Percentiles rank a stretch among this genome's conserved stretches.
phyloP scores from a whole-genome alignment of 2,797 vertebrate genomes.

The Phataginus tetradactyla region DNA sequence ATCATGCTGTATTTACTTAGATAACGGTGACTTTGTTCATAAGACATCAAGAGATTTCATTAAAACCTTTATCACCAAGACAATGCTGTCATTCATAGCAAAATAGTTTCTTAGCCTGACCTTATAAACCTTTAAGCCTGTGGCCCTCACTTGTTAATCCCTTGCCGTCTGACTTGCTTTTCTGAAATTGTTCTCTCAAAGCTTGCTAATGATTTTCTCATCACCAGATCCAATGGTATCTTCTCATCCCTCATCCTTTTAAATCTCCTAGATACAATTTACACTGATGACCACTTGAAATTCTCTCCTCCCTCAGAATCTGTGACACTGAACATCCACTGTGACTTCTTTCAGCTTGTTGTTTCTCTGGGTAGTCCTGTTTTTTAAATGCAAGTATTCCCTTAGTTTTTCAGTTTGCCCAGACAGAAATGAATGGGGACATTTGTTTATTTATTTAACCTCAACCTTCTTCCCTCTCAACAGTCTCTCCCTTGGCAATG shows the following conservation, averaged over 20 bases:
- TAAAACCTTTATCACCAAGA: slow-evolving; percentile 16
- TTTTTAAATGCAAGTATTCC: background rate
- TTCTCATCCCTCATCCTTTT: background rate
- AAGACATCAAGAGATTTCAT: slow-evolving; percentile 40
- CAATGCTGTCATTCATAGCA: background rate
- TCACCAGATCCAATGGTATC: background rate
- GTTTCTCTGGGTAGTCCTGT: background rate
- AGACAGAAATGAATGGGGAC: background rate
- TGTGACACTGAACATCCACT: background rate
- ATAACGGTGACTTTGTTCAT: slow-evolving; percentile 31
- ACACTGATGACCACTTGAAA: background rate
- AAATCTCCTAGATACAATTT: background rate
- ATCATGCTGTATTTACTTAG: slow-evolving; percentile 15
- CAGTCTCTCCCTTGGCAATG: background rate
- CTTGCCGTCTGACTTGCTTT: background rate
- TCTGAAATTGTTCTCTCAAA: background rate
- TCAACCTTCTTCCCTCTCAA: background rate
- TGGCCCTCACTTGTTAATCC: background rate
- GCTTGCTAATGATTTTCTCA: background rate
- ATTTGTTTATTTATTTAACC: background rate
- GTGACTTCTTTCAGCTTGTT: background rate
- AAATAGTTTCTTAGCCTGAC: slow-evolving; percentile 38
- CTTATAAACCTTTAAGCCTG: background rate
- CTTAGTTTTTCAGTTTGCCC: background rate
- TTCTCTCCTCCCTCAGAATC: background rate